These are phyloP conservation scores for Dexiosoma caninum DNA, from an alignment of 2,888 invertebrate species.

Conservation along the genomic window DNA sequence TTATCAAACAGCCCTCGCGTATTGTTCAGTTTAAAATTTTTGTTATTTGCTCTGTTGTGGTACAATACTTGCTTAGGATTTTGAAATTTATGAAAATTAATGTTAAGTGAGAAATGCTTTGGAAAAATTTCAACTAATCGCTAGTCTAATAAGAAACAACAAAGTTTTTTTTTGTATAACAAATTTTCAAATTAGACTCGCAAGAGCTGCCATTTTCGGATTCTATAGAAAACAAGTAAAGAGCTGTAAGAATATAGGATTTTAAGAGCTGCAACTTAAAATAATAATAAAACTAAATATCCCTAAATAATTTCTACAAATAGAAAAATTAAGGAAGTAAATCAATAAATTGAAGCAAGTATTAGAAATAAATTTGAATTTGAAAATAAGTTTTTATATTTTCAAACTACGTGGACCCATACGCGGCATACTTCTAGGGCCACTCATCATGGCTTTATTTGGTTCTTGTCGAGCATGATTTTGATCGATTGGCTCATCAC, in stretches of 20 bases:
- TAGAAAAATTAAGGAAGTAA: slow-evolving; percentile 16
- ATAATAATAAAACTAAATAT: slow-evolving; percentile 8
- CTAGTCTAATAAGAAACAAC: slow-evolving; percentile 77
- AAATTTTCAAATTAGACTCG: slow-evolving; percentile 77
- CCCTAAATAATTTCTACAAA: slow-evolving; percentile 18
- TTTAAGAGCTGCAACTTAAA: slow-evolving; percentile 4
- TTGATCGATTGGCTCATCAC: slow-evolving; percentile 67
- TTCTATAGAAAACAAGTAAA: not conserved
- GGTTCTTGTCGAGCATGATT: slow-evolving; percentile 58
- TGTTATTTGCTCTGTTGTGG: too few species aligned
- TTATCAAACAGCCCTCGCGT: too few species aligned
- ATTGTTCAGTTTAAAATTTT: too few species aligned
- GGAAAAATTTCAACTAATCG: slow-evolving; percentile 73
- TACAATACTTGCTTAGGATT: too few species aligned
- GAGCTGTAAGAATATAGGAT: not conserved
- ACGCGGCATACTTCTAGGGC: slow-evolving; percentile 71
- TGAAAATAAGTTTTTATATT: slow-evolving; percentile 62
- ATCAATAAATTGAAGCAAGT: slow-evolving; percentile 67
- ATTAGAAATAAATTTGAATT: slow-evolving; percentile 55
- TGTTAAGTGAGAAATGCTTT: too few species aligned
- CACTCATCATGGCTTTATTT: slow-evolving; percentile 65
- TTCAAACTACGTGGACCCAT: slow-evolving; percentile 72
- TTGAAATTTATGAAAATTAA: too few species aligned
- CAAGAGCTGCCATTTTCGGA: slow-evolving; percentile 71
- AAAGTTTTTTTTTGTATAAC: not conserved